These are phyloP conservation scores for Meghimatium bilineatum DNA, from an alignment of 2,888 invertebrate species.

Conservation along the genomic window DNA sequence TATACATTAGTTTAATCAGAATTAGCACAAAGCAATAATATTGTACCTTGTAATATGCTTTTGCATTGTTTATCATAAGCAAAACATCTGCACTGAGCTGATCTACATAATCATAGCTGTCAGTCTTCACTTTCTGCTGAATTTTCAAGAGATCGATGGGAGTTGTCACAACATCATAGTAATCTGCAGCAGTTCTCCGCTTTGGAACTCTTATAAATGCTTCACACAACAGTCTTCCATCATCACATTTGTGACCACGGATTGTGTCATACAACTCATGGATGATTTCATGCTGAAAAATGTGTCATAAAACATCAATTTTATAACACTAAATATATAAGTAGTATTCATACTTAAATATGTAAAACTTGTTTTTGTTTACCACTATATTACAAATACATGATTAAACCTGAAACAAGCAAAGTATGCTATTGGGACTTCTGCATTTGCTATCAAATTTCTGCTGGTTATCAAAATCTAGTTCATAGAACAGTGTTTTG, in stretches of 20 bases:
- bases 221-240: conserved; percentile 92
- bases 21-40: too few species aligned
- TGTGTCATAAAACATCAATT: neutral
- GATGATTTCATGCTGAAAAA: conserved; percentile 77
- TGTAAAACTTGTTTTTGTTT: too few species aligned
- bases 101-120: conserved; percentile 95
- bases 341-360: too few species aligned
- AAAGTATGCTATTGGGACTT: too few species aligned
- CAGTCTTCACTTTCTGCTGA: conserved; percentile 97
- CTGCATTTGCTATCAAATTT: too few species aligned
- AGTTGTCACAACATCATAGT: conserved; percentile 87
- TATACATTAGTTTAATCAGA: too few species aligned
- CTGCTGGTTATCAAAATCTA: too few species aligned
- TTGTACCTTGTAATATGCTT: conserved; percentile 90
- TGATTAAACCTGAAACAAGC: too few species aligned
- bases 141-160: conserved; percentile 97
- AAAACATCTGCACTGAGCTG: conserved; percentile 93
- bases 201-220: conserved; percentile 96
- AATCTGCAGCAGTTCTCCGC: conserved; percentile 80
- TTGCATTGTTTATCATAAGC: conserved; percentile 93
- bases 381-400: too few species aligned
- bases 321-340: too few species aligned
- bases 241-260: conserved; percentile 92
- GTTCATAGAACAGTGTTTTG: too few species aligned
- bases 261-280: conserved; percentile 95